phyloP scores from a whole-genome alignment of 1,140 invertebrate genomes.

The Drosophila takahashii region DNA sequence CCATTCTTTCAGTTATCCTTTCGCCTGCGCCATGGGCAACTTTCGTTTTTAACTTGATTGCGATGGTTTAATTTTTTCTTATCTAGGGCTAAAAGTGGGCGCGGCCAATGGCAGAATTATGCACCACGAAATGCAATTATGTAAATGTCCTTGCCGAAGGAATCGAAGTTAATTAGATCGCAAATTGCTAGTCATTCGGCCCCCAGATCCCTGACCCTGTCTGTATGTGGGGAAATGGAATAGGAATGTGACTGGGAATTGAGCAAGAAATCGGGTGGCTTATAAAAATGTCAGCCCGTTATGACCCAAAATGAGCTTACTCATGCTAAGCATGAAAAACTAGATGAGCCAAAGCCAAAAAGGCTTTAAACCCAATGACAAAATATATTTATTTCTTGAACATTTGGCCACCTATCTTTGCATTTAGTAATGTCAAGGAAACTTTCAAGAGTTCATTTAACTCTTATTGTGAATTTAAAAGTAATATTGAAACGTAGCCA shows the following conservation, averaged over 20 bases:
- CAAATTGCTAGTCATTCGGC: slow-evolving; percentile 71
- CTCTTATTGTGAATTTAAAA: neutral
- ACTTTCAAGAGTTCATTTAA: neutral
- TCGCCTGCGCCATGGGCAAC: slow-evolving; percentile 29
- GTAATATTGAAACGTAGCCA: neutral
- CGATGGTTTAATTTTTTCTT: slow-evolving; percentile 37
- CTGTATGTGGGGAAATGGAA: slow-evolving; percentile 39
- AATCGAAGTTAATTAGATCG: slow-evolving; percentile 82
- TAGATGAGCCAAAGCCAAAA: slow-evolving; percentile 2
- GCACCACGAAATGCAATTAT: slow-evolving; percentile 75
- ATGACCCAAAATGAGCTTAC: slow-evolving; percentile 38
- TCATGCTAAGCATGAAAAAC: slow-evolving; percentile 37
- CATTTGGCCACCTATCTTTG: neutral
- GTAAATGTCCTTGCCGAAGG: slow-evolving; percentile 70
- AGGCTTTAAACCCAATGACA: neutral
- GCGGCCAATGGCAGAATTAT: slow-evolving; percentile 63
- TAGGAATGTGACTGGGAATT: slow-evolving; percentile 53
- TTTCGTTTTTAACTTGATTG: slow-evolving; percentile 74
- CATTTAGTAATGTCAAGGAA: neutral
- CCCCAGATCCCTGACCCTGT: slow-evolving; percentile 27
- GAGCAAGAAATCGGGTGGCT: slow-evolving; percentile 53
- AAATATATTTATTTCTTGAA: neutral
- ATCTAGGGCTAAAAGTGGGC: slow-evolving; percentile 41
- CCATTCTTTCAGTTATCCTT: slow-evolving; percentile 48
- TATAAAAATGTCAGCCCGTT: slow-evolving; percentile 61